Conservation (phyloP, 2,797 vertebrate genomes). For the Rhadinocentrus ornatus region DNA sequence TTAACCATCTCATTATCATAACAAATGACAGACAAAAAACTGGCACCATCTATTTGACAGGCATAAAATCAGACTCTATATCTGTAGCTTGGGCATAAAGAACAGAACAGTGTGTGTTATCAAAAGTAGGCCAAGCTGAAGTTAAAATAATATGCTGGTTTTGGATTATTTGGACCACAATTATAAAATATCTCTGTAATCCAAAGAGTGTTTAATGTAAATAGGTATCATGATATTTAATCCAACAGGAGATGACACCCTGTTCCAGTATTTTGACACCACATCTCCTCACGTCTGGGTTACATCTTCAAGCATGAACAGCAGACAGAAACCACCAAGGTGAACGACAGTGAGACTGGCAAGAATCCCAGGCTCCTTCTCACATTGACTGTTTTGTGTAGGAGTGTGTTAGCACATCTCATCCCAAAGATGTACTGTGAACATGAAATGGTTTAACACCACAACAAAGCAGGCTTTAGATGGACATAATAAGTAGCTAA, state of each 20-base stretch:
- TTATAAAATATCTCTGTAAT: not conserved
- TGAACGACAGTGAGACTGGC: conserved; percentile 54
- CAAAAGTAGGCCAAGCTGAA: conserved; percentile 2
- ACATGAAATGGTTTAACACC: conserved; percentile 1
- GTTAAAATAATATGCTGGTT: conserved; percentile 1
- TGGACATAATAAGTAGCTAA: not conserved
- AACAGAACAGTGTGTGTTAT: conserved; percentile 13
- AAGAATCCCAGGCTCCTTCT: conserved; percentile 52
- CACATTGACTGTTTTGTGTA: conserved; percentile 27
- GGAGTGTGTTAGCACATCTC: conserved; percentile 26
- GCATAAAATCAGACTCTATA: conserved; percentile 40
- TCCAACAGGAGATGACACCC: conserved; percentile 8
- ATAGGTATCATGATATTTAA: not conserved
- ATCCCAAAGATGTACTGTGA: conserved; percentile 23
- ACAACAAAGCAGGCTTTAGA: not conserved
- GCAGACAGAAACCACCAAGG: conserved; percentile 47
- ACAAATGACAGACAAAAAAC: conserved; percentile 46
- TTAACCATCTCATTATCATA: conserved; percentile 51
- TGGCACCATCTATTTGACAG: conserved; percentile 24
- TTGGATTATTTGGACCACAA: not conserved
- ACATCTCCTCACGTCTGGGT: conserved; percentile 26
- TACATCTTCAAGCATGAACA: conserved; percentile 19
- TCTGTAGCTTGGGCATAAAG: conserved; percentile 24
- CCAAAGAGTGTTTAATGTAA: not conserved
- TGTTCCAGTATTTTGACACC: conserved; percentile 36